phyloP scores from a whole-genome alignment of 1,140 invertebrate species.

The Hylaeus volcanicus region DNA sequence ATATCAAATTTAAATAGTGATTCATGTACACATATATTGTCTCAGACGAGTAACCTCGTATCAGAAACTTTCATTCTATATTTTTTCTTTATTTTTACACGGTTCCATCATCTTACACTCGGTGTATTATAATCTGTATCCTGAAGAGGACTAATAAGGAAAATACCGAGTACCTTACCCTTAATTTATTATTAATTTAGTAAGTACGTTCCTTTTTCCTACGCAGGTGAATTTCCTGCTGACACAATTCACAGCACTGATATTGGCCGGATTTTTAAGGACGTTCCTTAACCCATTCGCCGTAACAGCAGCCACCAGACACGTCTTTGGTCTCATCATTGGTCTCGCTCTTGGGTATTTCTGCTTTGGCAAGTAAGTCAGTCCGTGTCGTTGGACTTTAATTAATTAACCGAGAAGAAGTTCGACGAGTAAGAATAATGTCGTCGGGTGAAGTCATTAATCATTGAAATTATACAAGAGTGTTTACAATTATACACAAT shows the following conservation, averaged over 20 bases:
- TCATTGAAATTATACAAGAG: neutral
- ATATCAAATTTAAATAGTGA: no score
- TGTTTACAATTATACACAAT: no score
- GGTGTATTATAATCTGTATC: no score
- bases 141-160: no score
- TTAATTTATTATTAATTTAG: neutral
- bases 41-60: no score
- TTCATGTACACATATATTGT: no score
- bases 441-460: neutral
- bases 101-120: no score
- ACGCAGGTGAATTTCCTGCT: conserved; percentile 91
- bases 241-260: conserved; percentile 89
- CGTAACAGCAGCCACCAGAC: conserved; percentile 85
- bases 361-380: conserved; percentile 91
- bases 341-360: conserved; percentile 91
- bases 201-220: conserved; percentile 41
- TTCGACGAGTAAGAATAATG: neutral
- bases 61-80: no score
- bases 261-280: conserved; percentile 87
- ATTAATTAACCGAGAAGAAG: neutral
- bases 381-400: neutral
- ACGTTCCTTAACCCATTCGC: conserved; percentile 85
- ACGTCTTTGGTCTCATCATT: conserved; percentile 87
- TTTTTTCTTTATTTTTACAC: no score
- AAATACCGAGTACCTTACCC: no score